Percentiles rank a stretch among this genome's conserved stretches.
These are phyloP conservation scores for Enteromius paludinosus DNA, from an alignment of 2,797 vertebrate genomes.

Conservation along the genomic window DNA sequence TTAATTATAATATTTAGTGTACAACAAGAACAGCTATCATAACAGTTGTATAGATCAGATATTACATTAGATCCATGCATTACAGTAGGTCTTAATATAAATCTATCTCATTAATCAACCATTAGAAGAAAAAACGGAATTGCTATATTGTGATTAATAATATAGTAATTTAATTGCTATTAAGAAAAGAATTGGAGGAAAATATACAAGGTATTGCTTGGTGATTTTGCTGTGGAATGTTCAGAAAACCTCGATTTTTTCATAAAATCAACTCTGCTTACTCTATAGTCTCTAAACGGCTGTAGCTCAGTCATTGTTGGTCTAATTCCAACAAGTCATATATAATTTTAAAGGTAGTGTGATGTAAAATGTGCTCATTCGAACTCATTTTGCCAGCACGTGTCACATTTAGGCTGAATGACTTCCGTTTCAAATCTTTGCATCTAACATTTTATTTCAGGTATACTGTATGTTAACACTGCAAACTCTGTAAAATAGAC, in stretches of 20 bases:
- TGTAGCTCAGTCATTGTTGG: too few relatives aligned
- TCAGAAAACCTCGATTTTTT: neutral
- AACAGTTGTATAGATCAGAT: neutral
- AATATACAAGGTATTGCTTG: neutral
- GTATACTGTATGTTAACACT: conserved; percentile 12
- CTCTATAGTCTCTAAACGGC: too few relatives aligned
- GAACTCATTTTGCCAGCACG: neutral
- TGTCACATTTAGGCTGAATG: neutral
- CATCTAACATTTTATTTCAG: neutral
- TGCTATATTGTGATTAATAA: neutral
- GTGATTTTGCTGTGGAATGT: too few relatives aligned
- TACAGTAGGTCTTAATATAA: neutral
- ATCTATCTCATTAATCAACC: neutral
- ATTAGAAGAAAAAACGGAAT: neutral
- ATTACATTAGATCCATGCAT: neutral
- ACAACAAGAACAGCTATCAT: neutral
- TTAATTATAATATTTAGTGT: too few relatives aligned
- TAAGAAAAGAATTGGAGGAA: neutral
- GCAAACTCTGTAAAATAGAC: neutral
- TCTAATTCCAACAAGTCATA: too few relatives aligned
- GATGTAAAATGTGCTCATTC: neutral
- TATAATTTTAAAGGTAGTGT: neutral
- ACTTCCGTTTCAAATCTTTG: neutral
- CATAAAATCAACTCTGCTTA: too few relatives aligned
- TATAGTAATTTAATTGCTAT: neutral